Evolutionary conservation across 1,140 invertebrate species (phyloP).

Genomic region (Pemphigus obesinymphae): DNA sequence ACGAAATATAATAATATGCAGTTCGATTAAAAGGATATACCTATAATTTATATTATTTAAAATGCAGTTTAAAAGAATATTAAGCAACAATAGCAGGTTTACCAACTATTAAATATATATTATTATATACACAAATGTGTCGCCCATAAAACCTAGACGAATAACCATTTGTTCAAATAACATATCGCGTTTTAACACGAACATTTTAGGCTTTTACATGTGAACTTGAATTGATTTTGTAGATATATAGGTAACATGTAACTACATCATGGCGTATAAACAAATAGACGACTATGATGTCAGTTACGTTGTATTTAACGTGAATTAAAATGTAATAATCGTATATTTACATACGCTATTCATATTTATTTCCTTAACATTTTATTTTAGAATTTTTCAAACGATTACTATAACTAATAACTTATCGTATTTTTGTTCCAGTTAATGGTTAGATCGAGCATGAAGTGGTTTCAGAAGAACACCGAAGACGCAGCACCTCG

Average conservation of each 20-base stretch:
- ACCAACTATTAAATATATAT: too few species aligned
- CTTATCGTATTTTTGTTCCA: neutral
- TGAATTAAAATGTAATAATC: neutral
- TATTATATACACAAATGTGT: neutral
- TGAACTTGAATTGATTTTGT: neutral
- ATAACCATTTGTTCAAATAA: constrained; percentile 14
- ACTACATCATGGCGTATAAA: neutral
- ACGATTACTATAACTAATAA: neutral
- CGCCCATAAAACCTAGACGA: neutral
- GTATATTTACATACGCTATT: too few species aligned
- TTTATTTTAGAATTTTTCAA: neutral
- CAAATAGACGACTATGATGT: neutral
- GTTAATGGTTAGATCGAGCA: neutral
- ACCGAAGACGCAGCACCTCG: constrained; percentile 26
- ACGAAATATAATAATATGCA: too few species aligned
- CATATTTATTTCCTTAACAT: too few species aligned
- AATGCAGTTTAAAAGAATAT: neutral
- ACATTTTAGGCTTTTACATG: neutral
- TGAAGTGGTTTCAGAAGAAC: constrained; percentile 39
- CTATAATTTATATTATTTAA: neutral
- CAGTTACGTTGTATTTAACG: neutral
- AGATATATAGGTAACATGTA: neutral
- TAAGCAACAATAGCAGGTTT: neutral
- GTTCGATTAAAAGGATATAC: neutral
- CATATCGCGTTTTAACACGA: neutral